A percentile compares a stretch with the other conserved stretches of the same genome.
Conservation (phyloP, 2,888 invertebrate genomes). For the Cryptocheilus praepositus region DNA sequence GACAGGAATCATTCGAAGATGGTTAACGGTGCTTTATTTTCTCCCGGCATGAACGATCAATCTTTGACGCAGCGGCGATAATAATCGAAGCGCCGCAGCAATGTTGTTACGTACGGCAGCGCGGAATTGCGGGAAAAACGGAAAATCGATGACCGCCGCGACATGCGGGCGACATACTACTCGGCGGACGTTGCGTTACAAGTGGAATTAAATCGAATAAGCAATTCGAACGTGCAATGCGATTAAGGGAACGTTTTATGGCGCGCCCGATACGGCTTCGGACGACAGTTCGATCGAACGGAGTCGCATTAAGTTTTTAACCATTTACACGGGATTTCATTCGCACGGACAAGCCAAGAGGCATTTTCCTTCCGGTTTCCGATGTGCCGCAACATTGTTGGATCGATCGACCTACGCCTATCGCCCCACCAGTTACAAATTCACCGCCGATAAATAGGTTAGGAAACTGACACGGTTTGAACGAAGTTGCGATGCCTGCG, state of each 20-base stretch:
- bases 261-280: conserved; percentile 40
- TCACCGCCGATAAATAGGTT: too few relatives aligned
- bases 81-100: too few relatives aligned
- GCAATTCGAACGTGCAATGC: conserved; percentile 53
- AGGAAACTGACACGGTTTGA: too few relatives aligned
- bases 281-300: conserved; percentile 22
- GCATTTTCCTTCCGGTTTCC: too few relatives aligned
- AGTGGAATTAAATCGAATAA: conserved; percentile 60
- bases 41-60: not conserved
- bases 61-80: not conserved
- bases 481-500: too few relatives aligned
- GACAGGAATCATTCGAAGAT: too few relatives aligned
- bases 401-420: too few relatives aligned
- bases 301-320: conserved; percentile 35
- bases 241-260: conserved; percentile 58
- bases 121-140: not conserved
- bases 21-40: too few relatives aligned
- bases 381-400: too few relatives aligned
- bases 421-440: too few relatives aligned
- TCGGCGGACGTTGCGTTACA: conserved; percentile 46
- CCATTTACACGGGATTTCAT: conserved; percentile 18
- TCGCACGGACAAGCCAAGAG: too few relatives aligned
- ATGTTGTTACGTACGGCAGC: too few relatives aligned
- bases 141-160: not conserved
- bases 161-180: conserved; percentile 3